Evolutionary conservation across 2,888 invertebrate genomes (phyloP).

Genomic region (Leptinotarsa tumamoca): DNA sequence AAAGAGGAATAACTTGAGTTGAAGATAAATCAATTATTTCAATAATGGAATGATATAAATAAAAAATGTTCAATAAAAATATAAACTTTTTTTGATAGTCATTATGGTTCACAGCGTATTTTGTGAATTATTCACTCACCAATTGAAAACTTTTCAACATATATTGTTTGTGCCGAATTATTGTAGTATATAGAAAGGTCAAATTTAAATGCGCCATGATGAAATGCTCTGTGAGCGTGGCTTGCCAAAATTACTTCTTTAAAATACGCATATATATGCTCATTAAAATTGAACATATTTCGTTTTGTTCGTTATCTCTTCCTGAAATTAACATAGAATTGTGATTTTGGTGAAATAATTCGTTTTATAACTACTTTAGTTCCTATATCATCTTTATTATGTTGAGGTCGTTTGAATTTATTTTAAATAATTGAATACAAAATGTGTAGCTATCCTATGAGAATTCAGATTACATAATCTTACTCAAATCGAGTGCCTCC

Average conservation of each 20-base stretch:
- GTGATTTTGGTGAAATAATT: conserved; percentile 3
- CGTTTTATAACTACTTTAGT: background rate
- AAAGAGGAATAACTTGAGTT: too few relatives aligned
- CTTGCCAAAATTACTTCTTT: conserved; percentile 26
- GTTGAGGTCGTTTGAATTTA: background rate
- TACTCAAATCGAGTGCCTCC: too few relatives aligned
- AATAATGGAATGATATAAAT: too few relatives aligned
- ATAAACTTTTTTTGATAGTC: too few relatives aligned
- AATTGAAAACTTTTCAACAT: background rate
- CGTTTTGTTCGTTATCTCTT: conserved; percentile 20
- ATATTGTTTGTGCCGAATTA: background rate
- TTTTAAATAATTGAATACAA: background rate
- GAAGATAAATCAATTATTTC: too few relatives aligned
- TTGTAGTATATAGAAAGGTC: background rate
- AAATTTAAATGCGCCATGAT: conserved; percentile 9
- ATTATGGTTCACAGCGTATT: too few relatives aligned
- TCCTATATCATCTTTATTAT: background rate
- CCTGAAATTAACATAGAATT: conserved; percentile 28
- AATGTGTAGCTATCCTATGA: too few relatives aligned
- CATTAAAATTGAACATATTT: conserved; percentile 30
- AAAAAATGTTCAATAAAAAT: too few relatives aligned
- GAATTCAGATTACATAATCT: too few relatives aligned
- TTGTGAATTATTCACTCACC: too few relatives aligned
- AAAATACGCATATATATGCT: conserved; percentile 23
- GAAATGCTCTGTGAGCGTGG: conserved; percentile 20